phyloP scores from a whole-genome alignment of 2,797 vertebrate species.

The Myiothlypis coronata region DNA sequence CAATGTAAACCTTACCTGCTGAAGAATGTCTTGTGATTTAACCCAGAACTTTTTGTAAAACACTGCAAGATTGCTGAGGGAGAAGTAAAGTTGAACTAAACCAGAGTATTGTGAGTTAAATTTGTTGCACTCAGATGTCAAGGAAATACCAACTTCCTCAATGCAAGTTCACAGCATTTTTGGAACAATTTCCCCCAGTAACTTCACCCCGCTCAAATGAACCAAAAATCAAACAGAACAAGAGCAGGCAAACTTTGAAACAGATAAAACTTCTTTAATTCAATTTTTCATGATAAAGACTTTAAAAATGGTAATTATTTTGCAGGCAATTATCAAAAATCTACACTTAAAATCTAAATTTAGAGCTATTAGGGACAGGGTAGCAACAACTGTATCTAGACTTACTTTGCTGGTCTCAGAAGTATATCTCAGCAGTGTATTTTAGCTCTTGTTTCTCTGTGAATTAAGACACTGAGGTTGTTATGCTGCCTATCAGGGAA shows the following conservation, averaged over 20 bases:
- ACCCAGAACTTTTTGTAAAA: neutral
- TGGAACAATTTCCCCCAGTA: neutral
- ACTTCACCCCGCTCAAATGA: neutral
- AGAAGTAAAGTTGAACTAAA: neutral
- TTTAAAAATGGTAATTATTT: neutral
- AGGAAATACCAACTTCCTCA: neutral
- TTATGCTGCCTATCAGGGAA: constrained; percentile 83
- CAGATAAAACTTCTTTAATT: constrained; percentile 52
- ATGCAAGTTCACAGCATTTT: neutral
- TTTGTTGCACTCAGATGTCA: neutral
- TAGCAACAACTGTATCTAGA: neutral
- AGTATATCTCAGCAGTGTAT: neutral
- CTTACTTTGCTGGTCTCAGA: constrained; percentile 19
- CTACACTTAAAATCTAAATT: neutral
- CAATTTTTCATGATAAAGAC: neutral
- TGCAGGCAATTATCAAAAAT: neutral
- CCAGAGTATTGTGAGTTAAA: neutral
- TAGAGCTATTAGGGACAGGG: neutral
- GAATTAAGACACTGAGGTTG: neutral
- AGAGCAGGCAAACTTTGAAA: constrained; percentile 8
- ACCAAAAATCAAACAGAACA: neutral
- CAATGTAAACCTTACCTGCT: neutral
- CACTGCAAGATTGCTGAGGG: neutral
- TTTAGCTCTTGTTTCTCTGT: neutral
- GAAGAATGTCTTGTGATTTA: neutral